phyloP scores from a whole-genome alignment of 2,888 invertebrate species.

The Calameuta pallipes region DNA sequence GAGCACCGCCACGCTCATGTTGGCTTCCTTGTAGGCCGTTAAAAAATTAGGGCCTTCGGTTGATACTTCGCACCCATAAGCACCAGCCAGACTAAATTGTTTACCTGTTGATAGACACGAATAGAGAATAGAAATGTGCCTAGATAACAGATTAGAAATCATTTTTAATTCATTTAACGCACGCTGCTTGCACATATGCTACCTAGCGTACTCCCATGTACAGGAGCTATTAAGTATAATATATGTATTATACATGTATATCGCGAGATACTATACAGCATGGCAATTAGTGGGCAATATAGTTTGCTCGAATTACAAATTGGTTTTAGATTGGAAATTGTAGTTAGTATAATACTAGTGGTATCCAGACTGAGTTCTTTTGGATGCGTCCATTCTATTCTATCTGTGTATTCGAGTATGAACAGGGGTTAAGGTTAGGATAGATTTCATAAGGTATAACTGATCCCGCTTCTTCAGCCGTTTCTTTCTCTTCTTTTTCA shows the following conservation, averaged over 20 bases:
- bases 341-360: background rate
- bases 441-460: background rate
- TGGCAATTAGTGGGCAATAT: background rate
- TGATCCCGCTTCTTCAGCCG: background rate
- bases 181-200: background rate
- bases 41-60: conserved; percentile 54
- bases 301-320: background rate
- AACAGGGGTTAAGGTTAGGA: background rate
- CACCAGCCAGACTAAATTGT: conserved; percentile 36
- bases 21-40: conserved; percentile 52
- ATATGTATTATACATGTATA: background rate
- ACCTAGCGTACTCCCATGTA: background rate
- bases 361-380: background rate
- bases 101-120: background rate
- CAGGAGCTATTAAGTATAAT: background rate
- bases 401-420: background rate
- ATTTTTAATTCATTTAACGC: background rate
- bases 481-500: background rate
- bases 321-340: background rate
- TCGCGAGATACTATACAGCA: background rate
- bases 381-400: background rate
- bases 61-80: conserved; percentile 59
- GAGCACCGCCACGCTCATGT: conserved; percentile 58
- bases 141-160: background rate
- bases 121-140: background rate